Evolutionary conservation across 2,888 invertebrate genomes (phyloP).

Genomic region (Eupsilia transversa): DNA sequence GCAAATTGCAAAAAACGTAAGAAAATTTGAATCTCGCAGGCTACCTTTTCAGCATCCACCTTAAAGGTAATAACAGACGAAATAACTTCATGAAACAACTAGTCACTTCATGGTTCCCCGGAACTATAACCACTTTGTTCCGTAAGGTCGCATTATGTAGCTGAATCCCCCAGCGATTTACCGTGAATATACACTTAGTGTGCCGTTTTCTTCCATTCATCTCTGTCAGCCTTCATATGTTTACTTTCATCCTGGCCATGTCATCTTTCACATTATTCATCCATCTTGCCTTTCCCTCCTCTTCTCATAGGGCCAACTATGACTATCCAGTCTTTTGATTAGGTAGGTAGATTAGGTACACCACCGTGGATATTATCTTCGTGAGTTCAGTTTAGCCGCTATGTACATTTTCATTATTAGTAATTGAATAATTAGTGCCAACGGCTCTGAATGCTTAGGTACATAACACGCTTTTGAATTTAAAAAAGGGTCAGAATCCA

Average conservation of each 20-base stretch:
- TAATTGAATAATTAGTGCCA: background rate
- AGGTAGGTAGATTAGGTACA: background rate
- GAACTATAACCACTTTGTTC: background rate
- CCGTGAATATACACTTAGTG: constrained; percentile 11
- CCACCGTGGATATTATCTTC: background rate
- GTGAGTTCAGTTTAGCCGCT: background rate
- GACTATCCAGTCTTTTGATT: background rate
- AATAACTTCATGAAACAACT: background rate
- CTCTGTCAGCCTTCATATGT: constrained; percentile 24
- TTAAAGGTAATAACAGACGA: too few relatives aligned
- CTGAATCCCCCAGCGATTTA: background rate
- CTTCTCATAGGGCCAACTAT: background rate
- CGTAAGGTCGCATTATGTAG: too few relatives aligned
- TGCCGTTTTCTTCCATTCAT: constrained; percentile 17
- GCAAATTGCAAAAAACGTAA: too few relatives aligned
- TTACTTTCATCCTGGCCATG: constrained; percentile 16
- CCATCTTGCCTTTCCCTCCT: constrained; percentile 5
- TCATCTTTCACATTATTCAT: constrained; percentile 37
- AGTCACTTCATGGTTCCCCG: background rate
- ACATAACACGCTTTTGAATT: background rate
- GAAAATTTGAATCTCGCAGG: too few relatives aligned
- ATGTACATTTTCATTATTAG: background rate
- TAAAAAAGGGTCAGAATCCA: background rate
- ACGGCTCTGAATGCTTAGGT: background rate
- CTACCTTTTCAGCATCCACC: too few relatives aligned